phyloP scores from a whole-genome alignment of 2,888 invertebrate genomes.

The Orthonevra nobilis region DNA sequence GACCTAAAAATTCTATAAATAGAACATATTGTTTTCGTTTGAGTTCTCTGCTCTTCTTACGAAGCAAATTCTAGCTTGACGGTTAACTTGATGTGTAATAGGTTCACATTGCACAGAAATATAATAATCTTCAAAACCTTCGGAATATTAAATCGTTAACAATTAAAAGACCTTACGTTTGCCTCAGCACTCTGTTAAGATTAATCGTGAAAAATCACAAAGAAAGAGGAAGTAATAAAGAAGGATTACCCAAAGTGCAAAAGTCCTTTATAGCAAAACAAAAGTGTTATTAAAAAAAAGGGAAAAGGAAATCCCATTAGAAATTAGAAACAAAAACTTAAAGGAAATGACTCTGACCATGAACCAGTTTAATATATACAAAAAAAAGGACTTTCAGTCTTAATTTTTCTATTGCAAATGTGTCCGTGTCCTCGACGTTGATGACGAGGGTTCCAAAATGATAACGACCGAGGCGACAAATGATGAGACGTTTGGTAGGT shows the following conservation, averaged over 20 bases:
- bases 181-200: too few species aligned
- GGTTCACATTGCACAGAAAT: too few species aligned
- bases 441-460: constrained; percentile 33
- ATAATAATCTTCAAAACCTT: too few species aligned
- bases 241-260: constrained; percentile 34
- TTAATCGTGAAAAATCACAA: not conserved
- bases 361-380: constrained; percentile 49
- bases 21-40: too few species aligned
- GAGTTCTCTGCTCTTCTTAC: too few species aligned
- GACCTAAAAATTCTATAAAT: too few species aligned
- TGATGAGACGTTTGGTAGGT: constrained; percentile 4
- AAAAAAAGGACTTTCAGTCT: constrained; percentile 15
- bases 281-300: constrained; percentile 5
- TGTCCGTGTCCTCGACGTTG: constrained; percentile 47
- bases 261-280: constrained; percentile 8
- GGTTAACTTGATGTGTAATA: too few species aligned
- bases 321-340: constrained; percentile 7
- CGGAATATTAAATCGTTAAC: too few species aligned
- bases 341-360: constrained; percentile 36
- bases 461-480: constrained; percentile 2
- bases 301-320: not conserved
- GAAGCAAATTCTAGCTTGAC: too few species aligned
- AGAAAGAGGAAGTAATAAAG: constrained; percentile 41
- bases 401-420: constrained; percentile 14
- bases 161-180: too few species aligned